Conservation (phyloP, 2,113 vertebrate species). For the Nyctereutes procyonoides region DNA sequence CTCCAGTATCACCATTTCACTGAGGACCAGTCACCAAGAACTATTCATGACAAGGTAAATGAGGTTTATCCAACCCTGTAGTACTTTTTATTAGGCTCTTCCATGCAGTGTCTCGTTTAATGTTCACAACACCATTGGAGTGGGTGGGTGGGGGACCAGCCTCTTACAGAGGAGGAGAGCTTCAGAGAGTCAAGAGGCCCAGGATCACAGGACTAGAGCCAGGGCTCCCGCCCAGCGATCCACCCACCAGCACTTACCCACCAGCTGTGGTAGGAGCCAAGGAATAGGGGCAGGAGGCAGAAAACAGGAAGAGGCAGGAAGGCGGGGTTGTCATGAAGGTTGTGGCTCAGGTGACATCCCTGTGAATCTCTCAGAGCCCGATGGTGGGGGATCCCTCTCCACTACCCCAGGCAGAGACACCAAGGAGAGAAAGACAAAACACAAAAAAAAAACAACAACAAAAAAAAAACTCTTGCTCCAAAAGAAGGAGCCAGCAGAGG, state of each 20-base stretch:
- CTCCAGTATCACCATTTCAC: background rate
- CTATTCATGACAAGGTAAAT: background rate
- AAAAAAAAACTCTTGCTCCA: background rate
- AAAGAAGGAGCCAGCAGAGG: background rate
- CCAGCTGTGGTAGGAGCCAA: background rate
- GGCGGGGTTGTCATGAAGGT: background rate
- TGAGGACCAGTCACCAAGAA: background rate
- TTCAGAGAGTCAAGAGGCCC: background rate
- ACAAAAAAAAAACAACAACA: background rate
- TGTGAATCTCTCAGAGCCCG: background rate
- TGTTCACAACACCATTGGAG: background rate
- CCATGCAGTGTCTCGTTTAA: background rate
- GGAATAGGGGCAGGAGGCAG: background rate
- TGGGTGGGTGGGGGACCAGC: background rate
- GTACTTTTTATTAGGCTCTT: background rate
- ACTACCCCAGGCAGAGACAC: background rate
- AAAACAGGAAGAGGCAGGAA: background rate
- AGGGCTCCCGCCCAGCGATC: background rate
- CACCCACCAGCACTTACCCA: background rate
- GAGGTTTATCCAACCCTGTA: background rate
- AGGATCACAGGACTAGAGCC: background rate
- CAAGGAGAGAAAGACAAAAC: background rate
- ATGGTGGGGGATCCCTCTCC: background rate
- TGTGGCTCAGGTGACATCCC: background rate
- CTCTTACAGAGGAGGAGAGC: background rate